Evolutionary conservation across 2,888 invertebrate species (phyloP), one percentile per base, ranked within the genome.

Genomic region (Torymus texanus): DNA sequence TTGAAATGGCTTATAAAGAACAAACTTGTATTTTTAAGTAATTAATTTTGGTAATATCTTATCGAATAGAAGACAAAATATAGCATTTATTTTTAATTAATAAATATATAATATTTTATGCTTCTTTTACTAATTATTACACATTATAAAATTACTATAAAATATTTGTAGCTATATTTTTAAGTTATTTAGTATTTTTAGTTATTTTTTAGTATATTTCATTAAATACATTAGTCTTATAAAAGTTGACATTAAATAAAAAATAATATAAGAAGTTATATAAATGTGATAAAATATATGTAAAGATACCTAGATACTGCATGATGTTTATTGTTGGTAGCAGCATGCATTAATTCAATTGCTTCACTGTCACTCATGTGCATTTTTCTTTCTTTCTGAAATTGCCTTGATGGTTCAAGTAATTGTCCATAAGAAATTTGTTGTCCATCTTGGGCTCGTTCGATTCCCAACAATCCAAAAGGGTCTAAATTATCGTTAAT

Each of bases 361-460:
- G 87, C 82, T 81, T 90, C 90, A 66, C 83, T 87, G 63, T 89
- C 90, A 76, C 84, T 85, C 21, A 85, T 82, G 74, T 88, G 88
- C 66, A 87, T 79, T 83, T 90, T 91, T 83, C 91, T 89, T 79
- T 92, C 92, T 75, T 91, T 91, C 65, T 90, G 89, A 84, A 91
- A 92, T 81, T 92, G 91, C 81, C 92, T 92, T 21, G 97, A 95
- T 70, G 97, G 96, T 74, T 95, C 94, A 83, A 97, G 91, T 80
- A 97, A 91, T 88, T 95, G 95, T 56, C 96, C 95, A 91, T 97
- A 98, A 18, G 97, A 97, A 85, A 97, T 94, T 90, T 97, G 97
- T 95, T 95, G 97, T 75, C 97, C 97, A 90, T 96, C 95, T 89
- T 95, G 94, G 82, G 94, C 94, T 88, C 93, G 92, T 87, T 97